A percentile compares a stretch with the other conserved stretches of the same genome.
phyloP scores from a whole-genome alignment of 1,140 invertebrate species.

The Pachyrhynchus sulphureomaculatus region DNA sequence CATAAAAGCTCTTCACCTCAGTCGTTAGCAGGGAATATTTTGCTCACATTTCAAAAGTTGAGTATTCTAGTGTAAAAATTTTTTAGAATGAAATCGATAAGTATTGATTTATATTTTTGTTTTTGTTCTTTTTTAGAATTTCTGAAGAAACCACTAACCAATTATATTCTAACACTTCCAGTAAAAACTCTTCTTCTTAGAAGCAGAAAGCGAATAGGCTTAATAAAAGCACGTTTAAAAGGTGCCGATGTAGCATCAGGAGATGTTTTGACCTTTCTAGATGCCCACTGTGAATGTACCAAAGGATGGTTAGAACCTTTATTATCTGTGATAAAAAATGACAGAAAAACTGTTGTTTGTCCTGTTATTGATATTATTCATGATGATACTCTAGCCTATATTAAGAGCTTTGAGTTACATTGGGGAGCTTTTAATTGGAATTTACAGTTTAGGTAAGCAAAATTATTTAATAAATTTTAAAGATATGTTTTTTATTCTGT shows the following conservation, averaged over 20 bases:
- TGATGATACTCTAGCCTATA: conserved; percentile 89
- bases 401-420: conserved; percentile 85
- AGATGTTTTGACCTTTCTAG: conserved; percentile 84
- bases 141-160: conserved; percentile 73
- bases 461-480: too few relatives aligned
- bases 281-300: conserved; percentile 93
- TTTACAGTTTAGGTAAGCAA: conserved; percentile 73
- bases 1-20: too few relatives aligned
- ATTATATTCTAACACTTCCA: conserved; percentile 69
- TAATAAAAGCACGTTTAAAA: conserved; percentile 83
- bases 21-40: too few relatives aligned
- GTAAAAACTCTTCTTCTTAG: conserved; percentile 70
- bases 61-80: too few relatives aligned
- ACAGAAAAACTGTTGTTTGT: conserved; percentile 78
- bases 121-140: conserved; percentile 74
- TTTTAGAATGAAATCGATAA: too few relatives aligned
- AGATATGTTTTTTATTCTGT: too few relatives aligned
- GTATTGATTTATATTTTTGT: too few relatives aligned
- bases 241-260: conserved; percentile 79
- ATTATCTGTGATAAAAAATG: conserved; percentile 71
- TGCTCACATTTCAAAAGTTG: too few relatives aligned
- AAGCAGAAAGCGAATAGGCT: conserved; percentile 70
- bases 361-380: conserved; percentile 96
- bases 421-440: conserved; percentile 99
- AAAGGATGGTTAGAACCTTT: conserved; percentile 88